Percentiles rank a stretch among this genome's conserved stretches.
Evolutionary conservation across 2,888 invertebrate genomes (phyloP).

Genomic region (Alloscopus bannaensis): DNA sequence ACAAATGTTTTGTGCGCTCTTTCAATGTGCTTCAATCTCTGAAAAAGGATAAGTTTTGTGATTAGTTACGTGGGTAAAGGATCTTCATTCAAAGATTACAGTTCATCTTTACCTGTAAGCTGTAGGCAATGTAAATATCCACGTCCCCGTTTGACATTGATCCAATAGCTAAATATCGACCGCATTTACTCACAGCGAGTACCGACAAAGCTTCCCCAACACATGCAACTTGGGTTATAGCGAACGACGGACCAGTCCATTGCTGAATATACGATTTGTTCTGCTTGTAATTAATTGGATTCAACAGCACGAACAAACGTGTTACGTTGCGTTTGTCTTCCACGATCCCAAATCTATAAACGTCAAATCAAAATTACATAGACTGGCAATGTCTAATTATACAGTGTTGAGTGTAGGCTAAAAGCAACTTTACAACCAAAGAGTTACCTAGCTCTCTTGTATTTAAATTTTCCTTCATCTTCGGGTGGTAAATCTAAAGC

Average conservation of each 20-base stretch:
- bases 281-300: constrained; percentile 76
- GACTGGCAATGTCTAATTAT: background rate
- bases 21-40: constrained; percentile 88
- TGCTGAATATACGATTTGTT: constrained; percentile 72
- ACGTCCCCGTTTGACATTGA: constrained; percentile 96
- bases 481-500: constrained; percentile 86
- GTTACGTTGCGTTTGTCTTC: constrained; percentile 81
- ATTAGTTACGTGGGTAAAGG: background rate
- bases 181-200: constrained; percentile 92
- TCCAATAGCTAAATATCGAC: constrained; percentile 92
- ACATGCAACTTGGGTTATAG: constrained; percentile 78
- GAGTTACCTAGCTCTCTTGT: constrained; percentile 88
- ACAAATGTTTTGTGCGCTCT: constrained; percentile 97
- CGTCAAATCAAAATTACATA: background rate
- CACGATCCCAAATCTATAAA: constrained; percentile 82
- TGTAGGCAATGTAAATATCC: constrained; percentile 92
- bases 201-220: constrained; percentile 88
- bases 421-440: too few species aligned
- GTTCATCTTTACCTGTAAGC: constrained; percentile 81
- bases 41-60: constrained; percentile 58
- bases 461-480: constrained; percentile 87
- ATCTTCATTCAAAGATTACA: background rate
- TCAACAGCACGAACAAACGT: constrained; percentile 82
- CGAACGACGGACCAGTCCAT: constrained; percentile 77
- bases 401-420: too few species aligned